Percentiles rank a stretch among this genome's conserved stretches.
Conservation (phyloP, 2,888 invertebrate genomes). For the Beris morrisii region DNA sequence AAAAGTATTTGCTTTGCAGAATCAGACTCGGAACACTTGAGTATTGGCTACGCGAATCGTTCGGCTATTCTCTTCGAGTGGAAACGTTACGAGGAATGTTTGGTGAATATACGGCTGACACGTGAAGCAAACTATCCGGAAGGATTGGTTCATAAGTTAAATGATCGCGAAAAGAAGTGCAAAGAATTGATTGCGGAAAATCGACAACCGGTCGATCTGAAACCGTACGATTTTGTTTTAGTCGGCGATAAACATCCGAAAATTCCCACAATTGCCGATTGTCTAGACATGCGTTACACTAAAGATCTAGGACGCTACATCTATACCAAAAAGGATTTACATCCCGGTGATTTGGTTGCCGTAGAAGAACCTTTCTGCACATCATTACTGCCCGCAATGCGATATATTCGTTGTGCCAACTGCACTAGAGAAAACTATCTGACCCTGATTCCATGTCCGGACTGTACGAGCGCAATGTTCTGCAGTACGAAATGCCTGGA, state of each 20-base stretch:
- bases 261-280: constrained; percentile 66
- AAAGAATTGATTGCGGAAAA: constrained; percentile 45
- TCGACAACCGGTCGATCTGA: constrained; percentile 43
- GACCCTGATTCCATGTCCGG: constrained; percentile 53
- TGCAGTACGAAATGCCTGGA: constrained; percentile 53
- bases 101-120: constrained; percentile 69
- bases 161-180: constrained; percentile 62
- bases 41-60: constrained; percentile 72
- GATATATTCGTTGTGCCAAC: constrained; percentile 54
- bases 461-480: constrained; percentile 54
- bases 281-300: constrained; percentile 63
- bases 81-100: constrained; percentile 65
- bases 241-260: constrained; percentile 52
- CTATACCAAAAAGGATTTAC: constrained; percentile 66
- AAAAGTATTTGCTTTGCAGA: constrained; percentile 66
- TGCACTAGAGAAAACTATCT: constrained; percentile 52
- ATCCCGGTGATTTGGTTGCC: constrained; percentile 74
- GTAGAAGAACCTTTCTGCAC: constrained; percentile 75
- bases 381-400: constrained; percentile 54
- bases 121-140: constrained; percentile 64
- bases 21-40: constrained; percentile 61
- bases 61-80: constrained; percentile 72
- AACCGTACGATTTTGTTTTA: constrained; percentile 48
- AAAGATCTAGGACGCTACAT: constrained; percentile 70
- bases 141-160: constrained; percentile 63